Percentiles rank a stretch among this genome's conserved stretches.
Evolutionary conservation across 2,113 vertebrate species (phyloP).

Genomic region (Bombycilla garrulus): DNA sequence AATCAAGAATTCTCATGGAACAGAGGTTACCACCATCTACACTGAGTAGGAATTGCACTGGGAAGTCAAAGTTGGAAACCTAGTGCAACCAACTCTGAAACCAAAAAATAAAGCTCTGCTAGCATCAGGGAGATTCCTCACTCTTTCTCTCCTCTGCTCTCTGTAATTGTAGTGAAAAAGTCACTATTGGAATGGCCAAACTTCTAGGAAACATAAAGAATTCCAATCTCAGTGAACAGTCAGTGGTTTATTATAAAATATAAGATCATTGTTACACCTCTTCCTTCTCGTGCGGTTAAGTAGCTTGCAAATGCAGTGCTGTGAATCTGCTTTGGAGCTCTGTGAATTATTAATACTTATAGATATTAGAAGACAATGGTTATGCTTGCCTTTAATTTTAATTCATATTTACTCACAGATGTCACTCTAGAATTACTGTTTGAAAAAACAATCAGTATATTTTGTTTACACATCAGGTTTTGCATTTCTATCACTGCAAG

Average conservation of each 20-base stretch:
- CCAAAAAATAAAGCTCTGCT: not conserved
- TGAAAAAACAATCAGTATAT: not conserved
- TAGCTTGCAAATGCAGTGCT: not conserved
- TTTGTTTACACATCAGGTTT: not conserved
- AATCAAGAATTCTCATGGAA: not conserved
- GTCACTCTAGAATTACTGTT: not conserved
- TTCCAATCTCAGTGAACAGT: not conserved
- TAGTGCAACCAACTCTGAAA: not conserved
- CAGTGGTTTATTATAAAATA: not conserved
- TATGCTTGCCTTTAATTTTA: not conserved
- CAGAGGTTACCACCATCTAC: not conserved
- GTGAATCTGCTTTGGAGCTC: not conserved
- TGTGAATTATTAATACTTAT: not conserved
- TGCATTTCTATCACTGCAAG: not conserved
- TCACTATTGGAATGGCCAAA: not conserved
- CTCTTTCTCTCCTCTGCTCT: not conserved
- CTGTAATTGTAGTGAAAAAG: not conserved
- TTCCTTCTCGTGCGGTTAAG: not conserved
- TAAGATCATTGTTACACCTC: rapidly evolving
- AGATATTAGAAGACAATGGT: not conserved
- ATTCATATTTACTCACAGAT: not conserved
- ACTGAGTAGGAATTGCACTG: not conserved
- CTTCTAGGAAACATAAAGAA: not conserved
- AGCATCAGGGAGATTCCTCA: not conserved
- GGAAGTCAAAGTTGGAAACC: not conserved